These are phyloP conservation scores for Stichopus horrens DNA, from an alignment of 53 echinoderm and acorn worm species.

Conservation along the genomic window DNA sequence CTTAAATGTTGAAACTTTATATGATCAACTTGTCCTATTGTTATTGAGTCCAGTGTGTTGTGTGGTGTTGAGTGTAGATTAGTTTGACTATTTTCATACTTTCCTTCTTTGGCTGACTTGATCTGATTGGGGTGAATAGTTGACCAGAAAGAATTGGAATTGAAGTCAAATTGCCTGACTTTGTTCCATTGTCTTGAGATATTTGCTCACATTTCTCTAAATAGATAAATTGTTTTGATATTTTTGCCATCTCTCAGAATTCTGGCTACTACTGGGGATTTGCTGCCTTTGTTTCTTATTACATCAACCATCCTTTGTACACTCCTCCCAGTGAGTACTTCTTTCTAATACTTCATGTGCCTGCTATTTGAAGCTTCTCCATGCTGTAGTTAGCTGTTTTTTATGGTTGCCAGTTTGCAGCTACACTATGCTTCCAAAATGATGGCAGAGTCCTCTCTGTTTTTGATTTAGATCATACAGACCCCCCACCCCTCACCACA, in stretches of 20 bases:
- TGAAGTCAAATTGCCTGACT: neutral
- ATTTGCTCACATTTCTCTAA: too few species aligned
- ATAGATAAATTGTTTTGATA: neutral
- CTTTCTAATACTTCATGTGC: neutral
- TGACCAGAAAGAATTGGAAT: neutral
- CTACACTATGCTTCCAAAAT: neutral
- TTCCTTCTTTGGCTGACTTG: too few species aligned
- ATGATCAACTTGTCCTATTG: too few species aligned
- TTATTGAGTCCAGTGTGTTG: neutral
- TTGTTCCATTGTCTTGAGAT: too few species aligned
- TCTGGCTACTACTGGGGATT: constrained; percentile 94
- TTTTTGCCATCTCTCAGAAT: constrained; percentile 50
- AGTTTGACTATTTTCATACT: too few species aligned
- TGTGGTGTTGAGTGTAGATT: neutral
- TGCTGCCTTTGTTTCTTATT: constrained; percentile 91
- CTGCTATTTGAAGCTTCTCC: neutral
- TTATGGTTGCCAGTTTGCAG: neutral
- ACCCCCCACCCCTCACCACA: too few species aligned
- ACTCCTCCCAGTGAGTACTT: constrained; percentile 78
- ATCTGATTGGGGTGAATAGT: neutral
- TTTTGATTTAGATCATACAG: too few species aligned
- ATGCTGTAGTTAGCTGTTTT: neutral
- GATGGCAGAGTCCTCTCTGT: neutral
- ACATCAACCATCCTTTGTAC: constrained; percentile 92
- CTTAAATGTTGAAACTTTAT: too few species aligned